Base-by-base conservation (phyloP, 2,113 vertebrate species). In the Romanogobio albipinnatus region DNA sequence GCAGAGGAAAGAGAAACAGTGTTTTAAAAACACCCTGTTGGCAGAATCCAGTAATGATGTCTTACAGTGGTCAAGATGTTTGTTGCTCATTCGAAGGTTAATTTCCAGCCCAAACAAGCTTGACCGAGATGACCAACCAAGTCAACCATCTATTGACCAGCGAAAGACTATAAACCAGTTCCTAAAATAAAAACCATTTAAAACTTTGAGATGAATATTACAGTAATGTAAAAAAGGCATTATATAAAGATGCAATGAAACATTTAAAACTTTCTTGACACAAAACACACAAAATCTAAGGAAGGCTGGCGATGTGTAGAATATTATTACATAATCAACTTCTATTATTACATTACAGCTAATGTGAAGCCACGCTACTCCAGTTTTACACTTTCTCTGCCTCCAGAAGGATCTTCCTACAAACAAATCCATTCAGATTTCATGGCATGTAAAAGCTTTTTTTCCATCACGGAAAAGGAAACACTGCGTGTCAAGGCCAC, bases 401-500 rank as follows among this genome's bases (percentile, higher is more conserved):
- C 62, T 64, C 36, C n/a, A 68, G 61, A 66, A 29, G 66, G 39
- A 74, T 74, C 79, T 62, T 15, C 19, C 56, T 61, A 43, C 81
- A 86, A 85, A 71, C 33, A 53, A 45, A 43, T 17, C 59, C 53
- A 59, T 9, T 10, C 26, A 58, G 17, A 43, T 26, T 43, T 17
- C 43, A 51, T 24, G 22, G n/a, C 45, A 19, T 10, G 1, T 8
- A 79, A 58, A 87, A 53, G 62, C 0, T 11, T 11, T 71, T 39
- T 47, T 47, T 74, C 43, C 43, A 74, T 47, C 24, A 33, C 53
- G 47, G 26, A 29, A 53, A 70, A 77, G 70, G 87, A 89, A 90
- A 93, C 49, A 36, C 19, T 59, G 74, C 45, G 61, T 49, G 68
- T 88, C 82, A 86, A 81, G 88, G 88, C 79, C 84, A 90, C 88